These are phyloP conservation scores for Periplaneta americana DNA, from an alignment of 1,140 invertebrate genomes.

Conservation along the genomic window DNA sequence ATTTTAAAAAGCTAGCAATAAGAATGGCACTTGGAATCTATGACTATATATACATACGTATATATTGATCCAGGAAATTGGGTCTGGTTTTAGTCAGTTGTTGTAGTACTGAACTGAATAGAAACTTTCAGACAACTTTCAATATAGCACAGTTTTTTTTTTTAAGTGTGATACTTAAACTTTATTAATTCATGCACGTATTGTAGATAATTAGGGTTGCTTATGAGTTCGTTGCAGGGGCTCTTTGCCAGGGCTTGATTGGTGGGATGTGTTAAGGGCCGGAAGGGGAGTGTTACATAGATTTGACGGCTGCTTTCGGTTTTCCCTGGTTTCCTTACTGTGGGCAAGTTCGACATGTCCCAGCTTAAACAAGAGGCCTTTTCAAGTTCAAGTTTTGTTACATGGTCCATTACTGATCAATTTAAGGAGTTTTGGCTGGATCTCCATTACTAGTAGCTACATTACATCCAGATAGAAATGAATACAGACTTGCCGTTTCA, in stretches of 20 bases:
- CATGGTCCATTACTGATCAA: neutral
- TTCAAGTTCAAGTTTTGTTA: neutral
- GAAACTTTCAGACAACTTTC: constrained; percentile 1
- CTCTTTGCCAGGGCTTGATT: neutral
- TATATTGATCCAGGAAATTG: neutral
- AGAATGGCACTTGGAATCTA: neutral
- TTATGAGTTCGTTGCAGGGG: constrained; percentile 5
- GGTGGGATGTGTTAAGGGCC: neutral
- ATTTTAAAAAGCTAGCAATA: neutral
- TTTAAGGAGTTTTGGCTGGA: neutral
- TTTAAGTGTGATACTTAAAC: constrained; percentile 11
- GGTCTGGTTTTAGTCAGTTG: neutral
- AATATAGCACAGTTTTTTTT: constrained; percentile 6
- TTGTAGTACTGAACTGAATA: neutral
- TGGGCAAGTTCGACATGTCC: neutral
- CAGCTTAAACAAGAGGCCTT: neutral
- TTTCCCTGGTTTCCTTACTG: neutral
- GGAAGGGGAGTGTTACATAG: neutral
- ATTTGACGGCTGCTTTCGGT: neutral
- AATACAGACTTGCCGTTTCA: neutral
- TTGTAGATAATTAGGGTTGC: constrained; percentile 10
- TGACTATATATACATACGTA: too few relatives aligned
- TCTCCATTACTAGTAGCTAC: neutral
- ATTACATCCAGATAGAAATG: neutral
- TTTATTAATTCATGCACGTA: constrained; percentile 2